phyloP scores from a whole-genome alignment of 2,113 vertebrate genomes.

The Riparia riparia region DNA sequence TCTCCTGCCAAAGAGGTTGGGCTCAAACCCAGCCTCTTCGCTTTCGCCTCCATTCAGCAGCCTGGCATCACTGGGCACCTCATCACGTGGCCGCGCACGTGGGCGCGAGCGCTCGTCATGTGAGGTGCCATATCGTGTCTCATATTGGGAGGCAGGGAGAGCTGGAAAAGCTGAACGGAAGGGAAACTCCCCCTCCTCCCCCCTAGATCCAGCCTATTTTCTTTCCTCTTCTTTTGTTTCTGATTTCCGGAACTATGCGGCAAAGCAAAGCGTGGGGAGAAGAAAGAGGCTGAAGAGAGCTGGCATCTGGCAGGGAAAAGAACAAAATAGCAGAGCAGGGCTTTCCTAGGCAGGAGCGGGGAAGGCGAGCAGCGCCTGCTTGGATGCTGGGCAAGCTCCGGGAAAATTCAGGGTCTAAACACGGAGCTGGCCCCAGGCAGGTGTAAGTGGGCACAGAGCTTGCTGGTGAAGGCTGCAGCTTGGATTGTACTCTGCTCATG shows the following conservation, averaged over 20 bases:
- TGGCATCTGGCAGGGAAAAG: conserved; percentile 72
- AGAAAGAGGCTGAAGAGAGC: conserved; percentile 57
- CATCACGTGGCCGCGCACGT: conserved; percentile 16
- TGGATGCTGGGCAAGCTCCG: neutral
- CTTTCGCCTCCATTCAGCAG: neutral
- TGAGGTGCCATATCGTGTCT: conserved; percentile 30
- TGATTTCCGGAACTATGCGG: conserved; percentile 54
- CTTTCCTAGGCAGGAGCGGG: neutral
- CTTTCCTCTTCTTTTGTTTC: conserved; percentile 61
- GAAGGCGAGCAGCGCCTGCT: accelerated
- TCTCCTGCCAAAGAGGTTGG: neutral
- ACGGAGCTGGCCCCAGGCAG: neutral
- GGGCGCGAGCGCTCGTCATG: neutral
- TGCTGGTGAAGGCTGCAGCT: neutral
- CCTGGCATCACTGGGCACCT: neutral
- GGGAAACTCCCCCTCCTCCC: neutral
- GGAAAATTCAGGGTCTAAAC: neutral
- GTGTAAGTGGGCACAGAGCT: neutral
- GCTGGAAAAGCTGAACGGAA: conserved; percentile 32
- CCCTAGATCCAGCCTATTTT: conserved; percentile 45
- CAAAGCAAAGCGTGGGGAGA: conserved; percentile 56
- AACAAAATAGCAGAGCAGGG: conserved; percentile 40
- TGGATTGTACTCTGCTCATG: accelerated
- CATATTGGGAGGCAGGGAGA: neutral
- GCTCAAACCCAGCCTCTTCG: neutral